These are phyloP conservation scores for Dipodomys spectabilis DNA, from an alignment of 2,113 vertebrate genomes.

Conservation along the genomic window DNA sequence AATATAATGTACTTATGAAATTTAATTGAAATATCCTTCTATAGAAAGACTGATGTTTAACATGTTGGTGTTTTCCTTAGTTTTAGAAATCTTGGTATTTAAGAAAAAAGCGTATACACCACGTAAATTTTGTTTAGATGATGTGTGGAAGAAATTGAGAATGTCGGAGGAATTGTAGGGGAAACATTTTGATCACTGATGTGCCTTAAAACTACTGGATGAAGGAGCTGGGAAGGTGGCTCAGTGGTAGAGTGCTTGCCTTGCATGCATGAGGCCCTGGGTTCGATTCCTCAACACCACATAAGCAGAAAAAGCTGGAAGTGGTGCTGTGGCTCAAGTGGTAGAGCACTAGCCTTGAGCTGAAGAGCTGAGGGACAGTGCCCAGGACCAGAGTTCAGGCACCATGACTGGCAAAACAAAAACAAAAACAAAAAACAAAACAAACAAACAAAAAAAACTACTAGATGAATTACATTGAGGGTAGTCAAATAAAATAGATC, in stretches of 20 bases:
- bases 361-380: too few species aligned
- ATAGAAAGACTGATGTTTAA: slow-evolving; percentile 72
- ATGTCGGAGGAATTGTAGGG: slow-evolving; percentile 76
- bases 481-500: slow-evolving; percentile 77
- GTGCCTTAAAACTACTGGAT: slow-evolving; percentile 71
- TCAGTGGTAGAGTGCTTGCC: too few species aligned
- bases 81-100: slow-evolving; percentile 81
- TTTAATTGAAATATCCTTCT: slow-evolving; percentile 81
- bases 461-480: slow-evolving; percentile 62
- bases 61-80: slow-evolving; percentile 81
- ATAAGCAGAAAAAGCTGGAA: too few species aligned
- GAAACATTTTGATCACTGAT: slow-evolving; percentile 82
- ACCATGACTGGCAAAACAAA: too few species aligned
- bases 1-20: slow-evolving; percentile 79
- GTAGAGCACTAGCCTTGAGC: too few species aligned
- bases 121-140: slow-evolving; percentile 81
- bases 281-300: too few species aligned
- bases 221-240: too few species aligned
- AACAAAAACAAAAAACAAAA: too few species aligned
- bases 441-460: too few species aligned
- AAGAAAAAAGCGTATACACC: slow-evolving; percentile 75
- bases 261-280: too few species aligned
- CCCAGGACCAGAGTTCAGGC: too few species aligned
- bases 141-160: slow-evolving; percentile 80
- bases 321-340: too few species aligned